These are phyloP conservation scores for Paracyprichromis sp. DNA, from an alignment of 2,113 vertebrate genomes.

Conservation along the genomic window DNA sequence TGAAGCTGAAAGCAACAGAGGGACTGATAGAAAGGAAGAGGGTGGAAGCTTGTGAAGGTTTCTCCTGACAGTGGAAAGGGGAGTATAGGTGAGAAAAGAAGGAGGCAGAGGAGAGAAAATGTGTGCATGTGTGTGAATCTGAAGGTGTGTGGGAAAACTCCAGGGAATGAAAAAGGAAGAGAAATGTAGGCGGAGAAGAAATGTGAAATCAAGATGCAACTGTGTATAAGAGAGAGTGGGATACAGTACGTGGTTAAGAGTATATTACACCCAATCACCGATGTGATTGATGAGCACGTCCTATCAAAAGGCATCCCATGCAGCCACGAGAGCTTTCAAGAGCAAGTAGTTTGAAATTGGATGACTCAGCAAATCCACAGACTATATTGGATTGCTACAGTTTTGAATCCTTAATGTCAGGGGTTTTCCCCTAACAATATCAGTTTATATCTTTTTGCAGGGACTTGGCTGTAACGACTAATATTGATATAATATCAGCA, in stretches of 20 bases:
- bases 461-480: neutral
- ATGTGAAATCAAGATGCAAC: neutral
- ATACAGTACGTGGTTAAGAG: neutral
- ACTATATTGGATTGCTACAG: neutral
- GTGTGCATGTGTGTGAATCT: neutral
- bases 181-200: constrained; percentile 5
- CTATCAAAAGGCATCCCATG: neutral
- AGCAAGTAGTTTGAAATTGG: neutral
- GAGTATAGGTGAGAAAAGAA: neutral
- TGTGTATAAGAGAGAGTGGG: neutral
- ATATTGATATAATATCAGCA: neutral
- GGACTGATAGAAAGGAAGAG: neutral
- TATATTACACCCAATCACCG: neutral
- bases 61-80: neutral
- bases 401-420: neutral
- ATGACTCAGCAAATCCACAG: neutral
- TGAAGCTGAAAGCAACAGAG: neutral
- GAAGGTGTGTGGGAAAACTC: constrained; percentile 2
- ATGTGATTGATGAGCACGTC: neutral
- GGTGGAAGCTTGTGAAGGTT: neutral
- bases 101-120: neutral
- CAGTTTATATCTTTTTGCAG: neutral
- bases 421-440: neutral
- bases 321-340: neutral
- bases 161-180: neutral